Evolutionary conservation across 1,140 invertebrate species (phyloP).

Genomic region (Calephelis nemesis): DNA sequence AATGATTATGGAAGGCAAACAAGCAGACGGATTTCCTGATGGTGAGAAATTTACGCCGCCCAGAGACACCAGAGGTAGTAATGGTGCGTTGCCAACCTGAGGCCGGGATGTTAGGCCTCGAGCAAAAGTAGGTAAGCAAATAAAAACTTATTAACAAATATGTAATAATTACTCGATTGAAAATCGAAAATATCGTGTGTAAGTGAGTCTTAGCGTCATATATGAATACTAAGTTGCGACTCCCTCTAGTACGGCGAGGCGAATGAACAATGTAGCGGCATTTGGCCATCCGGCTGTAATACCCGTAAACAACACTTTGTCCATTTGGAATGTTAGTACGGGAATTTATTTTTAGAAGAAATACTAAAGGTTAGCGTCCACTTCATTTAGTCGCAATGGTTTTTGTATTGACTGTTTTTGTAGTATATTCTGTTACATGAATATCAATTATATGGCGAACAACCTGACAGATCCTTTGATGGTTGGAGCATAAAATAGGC

Average conservation of each 20-base stretch:
- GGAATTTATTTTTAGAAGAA: background rate
- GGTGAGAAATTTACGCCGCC: no score
- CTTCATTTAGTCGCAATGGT: background rate
- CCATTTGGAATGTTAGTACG: conserved; percentile 8
- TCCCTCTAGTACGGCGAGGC: background rate
- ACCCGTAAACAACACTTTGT: conserved; percentile 5
- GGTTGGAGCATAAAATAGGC: no score
- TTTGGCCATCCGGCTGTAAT: conserved; percentile 15
- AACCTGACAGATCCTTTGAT: no score
- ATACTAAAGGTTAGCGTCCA: background rate
- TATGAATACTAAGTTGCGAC: conserved; percentile 3
- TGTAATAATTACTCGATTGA: no score
- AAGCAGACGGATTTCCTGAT: no score
- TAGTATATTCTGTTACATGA: background rate
- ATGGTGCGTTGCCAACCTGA: no score
- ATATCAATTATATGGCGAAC: no score
- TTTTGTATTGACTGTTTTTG: background rate
- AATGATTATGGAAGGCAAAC: no score
- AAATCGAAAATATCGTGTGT: background rate
- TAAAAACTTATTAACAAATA: no score
- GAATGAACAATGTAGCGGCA: conserved; percentile 16
- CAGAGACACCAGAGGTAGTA: no score
- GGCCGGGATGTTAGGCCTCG: no score
- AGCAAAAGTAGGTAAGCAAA: no score
- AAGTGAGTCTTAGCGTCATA: background rate